Evolutionary conservation across 2,113 vertebrate species (phyloP), one percentile per base, ranked within the genome.

Genomic region (Bagarius yarrelli): DNA sequence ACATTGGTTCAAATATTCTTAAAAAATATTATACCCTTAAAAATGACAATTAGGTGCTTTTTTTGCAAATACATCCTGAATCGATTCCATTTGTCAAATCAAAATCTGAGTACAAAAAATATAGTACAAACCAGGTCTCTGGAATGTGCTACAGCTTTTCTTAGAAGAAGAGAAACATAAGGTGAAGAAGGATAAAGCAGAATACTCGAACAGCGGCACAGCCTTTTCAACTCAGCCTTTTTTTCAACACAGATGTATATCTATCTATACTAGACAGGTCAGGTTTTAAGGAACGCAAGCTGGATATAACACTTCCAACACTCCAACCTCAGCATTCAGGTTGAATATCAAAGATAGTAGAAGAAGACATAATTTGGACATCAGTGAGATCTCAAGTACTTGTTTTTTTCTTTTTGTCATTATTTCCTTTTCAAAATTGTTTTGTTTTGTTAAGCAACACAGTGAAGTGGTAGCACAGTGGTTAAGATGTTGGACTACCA

Each of bases 131-230:
- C 30, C 25, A 71, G n/a, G n/a, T 18, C 15, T 67, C 36, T 67
- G 44, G 32, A 70, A 71, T n/a, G 67, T 27, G 44, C 44, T 8
- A 71, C 11, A 44, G 52, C n/a, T 71, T 52, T 52, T 52, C 44
- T 52, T 76, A 16, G 18, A 55, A 25, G 57, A 64, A 55, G 50
- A 60, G 63, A 40, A 55, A 78, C 59, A 44, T 40, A 67, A 73
- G 32, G 32, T 55, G 66, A 53, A 83, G 61, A 57, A 56, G 78
- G 64, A 71, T 70, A 76, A 82, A 80, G 81, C 55, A 50, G 67
- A 78, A 69, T 64, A 75, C 56, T 25, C 53, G 78, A 85, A 50
- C 64, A 77, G 44, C 74, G 60, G 27, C 64, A 61, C 72, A 73
- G 23, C 8, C 61, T 81, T 81, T 79, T 77, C 70, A 81, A 60